Conservation (phyloP, 2,888 invertebrate genomes). For the Sacculina carcini region DNA sequence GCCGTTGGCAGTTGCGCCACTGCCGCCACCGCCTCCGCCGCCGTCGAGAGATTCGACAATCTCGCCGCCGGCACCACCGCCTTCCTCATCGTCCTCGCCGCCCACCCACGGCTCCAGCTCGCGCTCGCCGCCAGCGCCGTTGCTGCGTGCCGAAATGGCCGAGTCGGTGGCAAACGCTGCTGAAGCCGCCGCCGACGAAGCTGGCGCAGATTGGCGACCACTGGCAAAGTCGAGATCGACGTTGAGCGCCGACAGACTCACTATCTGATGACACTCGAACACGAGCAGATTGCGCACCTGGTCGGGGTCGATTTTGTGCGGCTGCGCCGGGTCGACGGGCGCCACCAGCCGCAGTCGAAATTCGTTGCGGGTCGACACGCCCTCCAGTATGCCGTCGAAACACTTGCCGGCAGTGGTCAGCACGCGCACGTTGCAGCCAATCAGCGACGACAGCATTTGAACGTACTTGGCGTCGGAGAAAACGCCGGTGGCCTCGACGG, state of each 20-base stretch:
- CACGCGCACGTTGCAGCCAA: not conserved
- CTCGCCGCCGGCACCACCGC: slow-evolving; percentile 34
- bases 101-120: slow-evolving; percentile 74
- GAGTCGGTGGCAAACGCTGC: slow-evolving; percentile 59
- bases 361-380: slow-evolving; percentile 24
- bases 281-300: slow-evolving; percentile 50
- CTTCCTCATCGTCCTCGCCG: slow-evolving; percentile 30
- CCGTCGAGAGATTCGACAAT: slow-evolving; percentile 22
- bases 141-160: slow-evolving; percentile 53
- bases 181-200: slow-evolving; percentile 13
- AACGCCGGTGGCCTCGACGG: not conserved
- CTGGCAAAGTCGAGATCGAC: slow-evolving; percentile 65
- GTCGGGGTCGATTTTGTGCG: slow-evolving; percentile 35
- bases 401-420: slow-evolving; percentile 9
- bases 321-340: slow-evolving; percentile 34
- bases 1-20: slow-evolving; percentile 32
- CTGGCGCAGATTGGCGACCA: not conserved
- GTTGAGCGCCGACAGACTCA: slow-evolving; percentile 51
- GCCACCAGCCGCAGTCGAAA: slow-evolving; percentile 66
- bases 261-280: slow-evolving; percentile 57
- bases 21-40: not conserved
- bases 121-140: slow-evolving; percentile 43
- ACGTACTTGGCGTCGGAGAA: not conserved
- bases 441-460: not conserved
- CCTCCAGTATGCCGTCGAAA: slow-evolving; percentile 11